Evolutionary conservation across 2,113 vertebrate genomes (phyloP), one percentile per base, ranked within the genome.

Genomic region (Holacanthus passer): DNA sequence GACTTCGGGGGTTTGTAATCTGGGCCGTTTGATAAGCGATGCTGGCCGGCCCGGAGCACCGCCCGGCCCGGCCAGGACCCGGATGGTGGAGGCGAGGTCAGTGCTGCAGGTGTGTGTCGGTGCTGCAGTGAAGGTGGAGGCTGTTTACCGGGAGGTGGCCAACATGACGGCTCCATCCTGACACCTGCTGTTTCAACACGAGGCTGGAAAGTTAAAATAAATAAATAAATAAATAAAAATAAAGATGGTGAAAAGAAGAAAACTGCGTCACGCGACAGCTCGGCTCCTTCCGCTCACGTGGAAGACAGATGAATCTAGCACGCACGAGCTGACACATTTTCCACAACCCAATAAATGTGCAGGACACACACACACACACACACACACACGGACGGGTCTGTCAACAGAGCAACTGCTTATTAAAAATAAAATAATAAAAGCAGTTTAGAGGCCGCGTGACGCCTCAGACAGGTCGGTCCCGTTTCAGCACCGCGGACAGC

Each of bases 401-500:
- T 75, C 78, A 72, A 60, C 62, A 79, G 29, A 59, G 12, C 58
- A 9, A n/a, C 37, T 3, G 20, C 67, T 77, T 66, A 69, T 81
- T 77, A 75, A 73, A 79, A 70, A 58, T 35, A 4, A n/a, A n/a
- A n/a, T n/a, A n/a, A n/a, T n/a, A n/a, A n/a, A n/a, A n/a, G n/a
- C n/a, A n/a, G n/a, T n/a, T n/a, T n/a, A n/a, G n/a, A n/a, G n/a
- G n/a, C n/a, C n/a, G n/a, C n/a, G n/a, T n/a, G n/a, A n/a, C n/a
- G n/a, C n/a, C n/a, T n/a, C n/a, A n/a, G n/a, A n/a, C n/a, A n/a
- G n/a, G n/a, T n/a, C n/a, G n/a, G n/a, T n/a, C n/a, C n/a, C n/a
- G 17, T 50, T 93, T 91, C 92, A 94, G 93, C 73, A 94, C 93
- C 91, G 1, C 13, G 85, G 91, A 93, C 91, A 93, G 94, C 81